Conservation (phyloP, 1,140 invertebrate genomes). For the Chelonus insularis region DNA sequence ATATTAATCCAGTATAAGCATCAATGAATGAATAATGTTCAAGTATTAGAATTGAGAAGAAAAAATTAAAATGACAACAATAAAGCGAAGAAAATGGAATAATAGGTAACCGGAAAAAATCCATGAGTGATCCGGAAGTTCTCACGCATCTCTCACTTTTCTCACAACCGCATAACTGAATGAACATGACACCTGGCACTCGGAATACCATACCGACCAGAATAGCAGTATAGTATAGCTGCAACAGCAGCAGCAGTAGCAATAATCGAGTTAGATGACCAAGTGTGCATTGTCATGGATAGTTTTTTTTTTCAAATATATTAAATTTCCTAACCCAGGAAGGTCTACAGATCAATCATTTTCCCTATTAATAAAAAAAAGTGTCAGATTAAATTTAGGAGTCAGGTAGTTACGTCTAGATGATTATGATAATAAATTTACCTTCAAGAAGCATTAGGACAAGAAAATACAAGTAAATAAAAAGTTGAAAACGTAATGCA, state of each 20-base stretch:
- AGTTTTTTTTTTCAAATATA: background rate
- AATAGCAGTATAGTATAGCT: background rate
- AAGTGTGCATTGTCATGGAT: conserved; percentile 21
- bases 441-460: no score
- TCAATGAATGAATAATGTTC: no score
- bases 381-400: no score
- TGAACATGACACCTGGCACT: conserved; percentile 60
- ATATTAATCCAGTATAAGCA: no score
- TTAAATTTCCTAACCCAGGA: no score
- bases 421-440: no score
- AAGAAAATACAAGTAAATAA: no score
- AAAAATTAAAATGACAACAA: conserved; percentile 42
- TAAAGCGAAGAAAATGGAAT: conserved; percentile 55
- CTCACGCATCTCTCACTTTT: conserved; percentile 61
- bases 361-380: no score
- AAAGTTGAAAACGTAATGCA: conserved; percentile 13
- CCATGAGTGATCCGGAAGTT: conserved; percentile 59
- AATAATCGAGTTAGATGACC: conserved; percentile 28
- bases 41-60: background rate
- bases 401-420: no score
- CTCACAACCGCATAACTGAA: conserved; percentile 56
- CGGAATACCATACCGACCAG: conserved; percentile 33
- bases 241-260: conserved; percentile 1
- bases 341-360: no score
- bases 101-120: conserved; percentile 58